Evolutionary conservation across 1,140 invertebrate genomes (phyloP).

Genomic region (Tetramorium parvispinum): DNA sequence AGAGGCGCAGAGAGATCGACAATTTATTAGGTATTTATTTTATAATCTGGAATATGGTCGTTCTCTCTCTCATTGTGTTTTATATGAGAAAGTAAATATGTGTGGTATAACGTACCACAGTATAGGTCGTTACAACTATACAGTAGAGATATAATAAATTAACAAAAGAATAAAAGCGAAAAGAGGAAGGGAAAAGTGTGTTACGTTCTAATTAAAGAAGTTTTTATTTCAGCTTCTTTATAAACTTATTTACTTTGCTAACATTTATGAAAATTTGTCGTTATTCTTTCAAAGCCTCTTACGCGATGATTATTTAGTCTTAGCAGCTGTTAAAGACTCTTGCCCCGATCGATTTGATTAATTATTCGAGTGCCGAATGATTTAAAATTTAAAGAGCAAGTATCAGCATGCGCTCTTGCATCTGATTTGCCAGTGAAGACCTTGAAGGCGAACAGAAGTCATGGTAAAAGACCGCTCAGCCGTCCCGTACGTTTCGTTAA

Average conservation of each 20-base stretch:
- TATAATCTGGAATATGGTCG: conserved; percentile 11
- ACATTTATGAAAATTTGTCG: neutral
- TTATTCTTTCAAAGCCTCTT: neutral
- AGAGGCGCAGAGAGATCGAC: neutral
- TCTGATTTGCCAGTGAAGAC: neutral
- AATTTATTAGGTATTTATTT: conserved; percentile 43
- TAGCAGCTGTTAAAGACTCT: neutral
- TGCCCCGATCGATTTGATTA: neutral
- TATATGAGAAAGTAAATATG: neutral
- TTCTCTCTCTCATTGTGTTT: neutral
- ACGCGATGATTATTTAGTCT: neutral
- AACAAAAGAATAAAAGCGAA: conserved; percentile 6
- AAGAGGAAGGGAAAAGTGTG: neutral
- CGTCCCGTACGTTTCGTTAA: conserved; percentile 26
- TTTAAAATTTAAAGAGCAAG: neutral
- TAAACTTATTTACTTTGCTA: neutral
- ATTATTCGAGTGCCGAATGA: neutral
- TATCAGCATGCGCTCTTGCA: neutral
- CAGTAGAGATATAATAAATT: neutral
- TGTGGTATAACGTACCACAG: neutral
- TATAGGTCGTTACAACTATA: neutral
- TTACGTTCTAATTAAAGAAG: neutral
- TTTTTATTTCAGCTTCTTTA: neutral
- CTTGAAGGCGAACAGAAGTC: neutral
- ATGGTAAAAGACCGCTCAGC: neutral